Evolutionary conservation across 2,797 vertebrate species (phyloP), one percentile per base, ranked within the genome.

Genomic region (Gymnoscopelus microlampas): DNA sequence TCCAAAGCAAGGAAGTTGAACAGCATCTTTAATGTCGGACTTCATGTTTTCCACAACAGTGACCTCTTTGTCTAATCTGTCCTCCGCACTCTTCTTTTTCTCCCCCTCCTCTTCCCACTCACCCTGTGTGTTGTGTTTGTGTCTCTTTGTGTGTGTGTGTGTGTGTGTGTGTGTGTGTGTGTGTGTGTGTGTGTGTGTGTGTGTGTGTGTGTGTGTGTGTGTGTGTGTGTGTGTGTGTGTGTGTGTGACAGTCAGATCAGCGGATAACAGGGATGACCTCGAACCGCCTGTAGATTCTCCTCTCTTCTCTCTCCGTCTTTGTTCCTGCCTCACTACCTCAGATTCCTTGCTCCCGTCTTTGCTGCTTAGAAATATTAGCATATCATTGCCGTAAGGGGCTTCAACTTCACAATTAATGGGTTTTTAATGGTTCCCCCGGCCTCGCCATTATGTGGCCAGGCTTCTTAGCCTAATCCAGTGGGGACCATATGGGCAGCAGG

Each of bases 381-480:
- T 92, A 90, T 84, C 77, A 71, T 85, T 89, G 88, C 87, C 70
- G 59, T 79, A 50, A 88, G 85, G 85, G 87, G 84, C 69, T 84
- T 86, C 78, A 78, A 88, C 79, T 88, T 86, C 82, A 88, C 85
- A 92, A 91, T 90, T 91, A 92, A 92, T 93, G 83, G 84, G 66
- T 84, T 92, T 93, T 91, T 93, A 93, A 93, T 92, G 89, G 88
- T 86, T 90, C 85, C 83, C 74, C 39, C 56, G 77, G 89, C 86
- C 85, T 81, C 79, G n/a, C 78, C 74, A 89, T 93, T 91, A 88
- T 88, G 87, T 82, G 76, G 55, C 76, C 63, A 63, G 64, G 65
- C 83, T 85, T 86, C 80, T 85, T 83, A 86, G 84, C 68, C 83
- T 88, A 91, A 89, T 87, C 88, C 85, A 85, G 78, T 26, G 71